phyloP scores from a whole-genome alignment of 2,113 vertebrate genomes.

The Zosterops borbonicus region DNA sequence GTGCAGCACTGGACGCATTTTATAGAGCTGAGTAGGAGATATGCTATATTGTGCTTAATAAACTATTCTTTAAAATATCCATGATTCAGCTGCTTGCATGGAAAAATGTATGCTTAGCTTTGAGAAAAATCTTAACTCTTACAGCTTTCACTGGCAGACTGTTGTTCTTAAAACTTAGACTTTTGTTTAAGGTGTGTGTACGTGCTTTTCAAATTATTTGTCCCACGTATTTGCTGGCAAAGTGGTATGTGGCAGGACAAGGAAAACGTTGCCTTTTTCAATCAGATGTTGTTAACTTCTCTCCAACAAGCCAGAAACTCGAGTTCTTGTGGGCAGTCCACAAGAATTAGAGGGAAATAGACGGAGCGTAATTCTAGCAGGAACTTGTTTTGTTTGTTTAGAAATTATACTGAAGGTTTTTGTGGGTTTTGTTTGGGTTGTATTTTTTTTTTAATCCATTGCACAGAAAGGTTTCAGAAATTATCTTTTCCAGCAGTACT shows the following conservation, averaged over 20 bases:
- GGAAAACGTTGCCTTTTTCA: background rate
- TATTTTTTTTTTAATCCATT: background rate
- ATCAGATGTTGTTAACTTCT: background rate
- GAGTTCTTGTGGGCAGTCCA: background rate
- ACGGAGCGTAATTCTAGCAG: background rate
- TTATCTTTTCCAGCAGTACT: background rate
- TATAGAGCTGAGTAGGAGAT: slow-evolving; percentile 14
- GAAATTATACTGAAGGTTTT: background rate
- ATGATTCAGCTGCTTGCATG: slow-evolving; percentile 7
- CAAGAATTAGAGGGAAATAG: background rate
- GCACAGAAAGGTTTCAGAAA: background rate
- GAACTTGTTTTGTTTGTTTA: background rate
- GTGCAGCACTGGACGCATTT: background rate
- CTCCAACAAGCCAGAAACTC: background rate
- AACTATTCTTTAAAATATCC: slow-evolving; percentile 26
- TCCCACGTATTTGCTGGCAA: background rate
- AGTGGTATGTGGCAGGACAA: background rate
- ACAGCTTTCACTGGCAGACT: background rate
- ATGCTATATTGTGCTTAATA: slow-evolving; percentile 1
- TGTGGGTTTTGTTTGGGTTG: background rate
- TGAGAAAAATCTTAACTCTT: background rate
- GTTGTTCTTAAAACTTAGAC: background rate
- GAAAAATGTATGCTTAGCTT: slow-evolving; percentile 4
- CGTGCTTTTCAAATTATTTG: background rate
- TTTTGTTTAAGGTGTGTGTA: background rate